Percentiles rank a stretch among this genome's conserved stretches.
These are phyloP conservation scores for Hymenochirus boettgeri DNA, from an alignment of 2,113 vertebrate genomes.

Conservation along the genomic window DNA sequence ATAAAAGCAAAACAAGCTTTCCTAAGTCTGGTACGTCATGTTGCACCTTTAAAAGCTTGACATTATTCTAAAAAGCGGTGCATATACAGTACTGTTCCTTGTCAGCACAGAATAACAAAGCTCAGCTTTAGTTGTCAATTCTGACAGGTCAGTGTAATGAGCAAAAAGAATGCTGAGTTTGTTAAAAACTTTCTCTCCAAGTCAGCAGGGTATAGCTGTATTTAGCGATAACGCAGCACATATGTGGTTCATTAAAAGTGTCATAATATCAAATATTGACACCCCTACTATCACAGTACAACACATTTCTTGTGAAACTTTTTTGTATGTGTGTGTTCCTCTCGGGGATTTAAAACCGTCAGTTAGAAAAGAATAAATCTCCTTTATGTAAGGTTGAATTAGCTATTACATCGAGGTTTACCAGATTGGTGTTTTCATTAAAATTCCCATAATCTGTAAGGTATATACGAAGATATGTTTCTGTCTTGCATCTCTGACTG, in stretches of 20 bases:
- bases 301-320: conserved; percentile 50
- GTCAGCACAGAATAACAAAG: conserved; percentile 67
- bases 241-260: conserved; percentile 58
- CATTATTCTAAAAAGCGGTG: conserved; percentile 58
- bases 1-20: conserved; percentile 59
- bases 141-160: conserved; percentile 70
- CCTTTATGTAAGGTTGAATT: conserved; percentile 27
- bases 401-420: conserved; percentile 19
- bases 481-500: neutral
- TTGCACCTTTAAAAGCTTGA: conserved; percentile 62
- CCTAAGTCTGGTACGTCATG: conserved; percentile 46
- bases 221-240: conserved; percentile 56
- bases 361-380: conserved; percentile 24
- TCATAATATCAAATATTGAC: conserved; percentile 55
- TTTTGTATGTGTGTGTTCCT: conserved; percentile 34
- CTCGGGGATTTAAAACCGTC: conserved; percentile 36
- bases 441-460: neutral
- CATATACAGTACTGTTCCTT: conserved; percentile 61
- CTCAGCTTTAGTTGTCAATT: conserved; percentile 66
- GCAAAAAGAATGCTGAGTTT: conserved; percentile 63
- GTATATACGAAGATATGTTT: conserved; percentile 7
- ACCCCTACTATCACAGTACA: conserved; percentile 49
- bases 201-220: conserved; percentile 66
- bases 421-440: conserved; percentile 22
- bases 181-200: conserved; percentile 57